These are phyloP conservation scores for Plutella xylostella DNA, from an alignment of 2,888 invertebrate genomes.

Conservation along the genomic window DNA sequence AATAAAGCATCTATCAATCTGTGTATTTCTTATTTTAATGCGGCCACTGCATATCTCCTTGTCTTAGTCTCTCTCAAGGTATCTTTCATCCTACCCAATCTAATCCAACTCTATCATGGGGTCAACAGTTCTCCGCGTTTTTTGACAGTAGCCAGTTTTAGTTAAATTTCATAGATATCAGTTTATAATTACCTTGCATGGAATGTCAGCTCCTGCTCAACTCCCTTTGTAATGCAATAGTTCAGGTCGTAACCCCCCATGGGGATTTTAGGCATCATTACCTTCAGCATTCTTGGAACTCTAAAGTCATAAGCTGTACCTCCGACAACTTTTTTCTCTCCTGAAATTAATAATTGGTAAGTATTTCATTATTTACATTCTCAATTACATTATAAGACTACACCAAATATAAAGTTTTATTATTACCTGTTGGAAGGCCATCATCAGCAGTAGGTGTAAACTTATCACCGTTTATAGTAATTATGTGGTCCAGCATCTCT, in stretches of 20 bases:
- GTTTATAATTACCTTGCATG: constrained; percentile 65
- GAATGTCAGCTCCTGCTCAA: constrained; percentile 66
- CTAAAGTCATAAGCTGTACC: constrained; percentile 82
- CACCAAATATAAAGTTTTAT: no score
- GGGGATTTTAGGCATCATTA: constrained; percentile 75
- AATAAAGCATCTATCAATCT: no score
- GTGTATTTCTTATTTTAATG: no score
- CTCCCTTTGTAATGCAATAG: constrained; percentile 78
- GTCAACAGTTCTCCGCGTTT: no score
- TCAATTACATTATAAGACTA: background rate
- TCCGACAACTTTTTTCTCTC: constrained; percentile 77
- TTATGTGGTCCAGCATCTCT: constrained; percentile 75
- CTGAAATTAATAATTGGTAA: constrained; percentile 37
- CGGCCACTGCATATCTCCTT: no score
- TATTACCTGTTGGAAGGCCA: constrained; percentile 77
- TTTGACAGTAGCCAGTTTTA: no score
- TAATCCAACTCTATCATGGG: no score
- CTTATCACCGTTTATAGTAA: constrained; percentile 81
- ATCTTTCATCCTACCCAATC: no score
- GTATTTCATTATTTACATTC: no score
- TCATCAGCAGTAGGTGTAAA: constrained; percentile 79
- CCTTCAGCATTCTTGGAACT: constrained; percentile 72
- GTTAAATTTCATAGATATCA: no score
- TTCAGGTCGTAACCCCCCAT: constrained; percentile 85
- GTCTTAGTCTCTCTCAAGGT: no score